A percentile compares a stretch with the other conserved stretches of the same genome.
Evolutionary conservation across 2,113 vertebrate species (phyloP).

Genomic region (Syngnathus scovelli): DNA sequence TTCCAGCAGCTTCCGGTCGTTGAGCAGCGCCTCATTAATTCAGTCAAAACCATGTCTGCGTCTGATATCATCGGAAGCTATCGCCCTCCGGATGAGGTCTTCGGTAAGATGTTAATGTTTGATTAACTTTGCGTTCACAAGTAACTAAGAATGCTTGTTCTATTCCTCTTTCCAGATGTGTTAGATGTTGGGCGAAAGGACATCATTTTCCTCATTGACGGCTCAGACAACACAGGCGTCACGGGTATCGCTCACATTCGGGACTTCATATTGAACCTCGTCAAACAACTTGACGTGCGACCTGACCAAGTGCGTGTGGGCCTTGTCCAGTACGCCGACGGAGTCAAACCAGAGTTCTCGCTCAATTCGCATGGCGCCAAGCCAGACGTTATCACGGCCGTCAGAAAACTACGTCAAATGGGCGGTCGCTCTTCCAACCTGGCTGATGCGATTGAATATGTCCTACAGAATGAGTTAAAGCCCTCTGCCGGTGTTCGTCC

Average conservation of each 20-base stretch:
- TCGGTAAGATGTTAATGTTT: constrained; percentile 43
- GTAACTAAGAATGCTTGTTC: neutral
- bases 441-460: constrained; percentile 80
- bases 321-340: constrained; percentile 83
- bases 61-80: constrained; percentile 38
- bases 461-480: constrained; percentile 77
- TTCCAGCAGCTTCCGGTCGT: constrained; percentile 78
- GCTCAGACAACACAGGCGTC: constrained; percentile 69
- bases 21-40: constrained; percentile 75
- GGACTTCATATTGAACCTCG: constrained; percentile 81
- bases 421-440: constrained; percentile 79
- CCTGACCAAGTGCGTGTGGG: constrained; percentile 80
- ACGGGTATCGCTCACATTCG: constrained; percentile 81
- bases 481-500: constrained; percentile 78
- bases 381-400: constrained; percentile 62
- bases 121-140: neutral
- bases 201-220: constrained; percentile 90
- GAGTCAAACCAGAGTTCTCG: constrained; percentile 77
- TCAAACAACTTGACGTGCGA: constrained; percentile 78
- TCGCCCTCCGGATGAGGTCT: neutral
- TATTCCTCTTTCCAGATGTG: constrained; percentile 37
- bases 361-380: constrained; percentile 79
- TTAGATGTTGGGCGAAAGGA: constrained; percentile 77
- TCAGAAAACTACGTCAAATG: constrained; percentile 78
- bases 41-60: constrained; percentile 74